These are phyloP conservation scores for Cryptus armator DNA, from an alignment of 2,888 invertebrate genomes.

Conservation along the genomic window DNA sequence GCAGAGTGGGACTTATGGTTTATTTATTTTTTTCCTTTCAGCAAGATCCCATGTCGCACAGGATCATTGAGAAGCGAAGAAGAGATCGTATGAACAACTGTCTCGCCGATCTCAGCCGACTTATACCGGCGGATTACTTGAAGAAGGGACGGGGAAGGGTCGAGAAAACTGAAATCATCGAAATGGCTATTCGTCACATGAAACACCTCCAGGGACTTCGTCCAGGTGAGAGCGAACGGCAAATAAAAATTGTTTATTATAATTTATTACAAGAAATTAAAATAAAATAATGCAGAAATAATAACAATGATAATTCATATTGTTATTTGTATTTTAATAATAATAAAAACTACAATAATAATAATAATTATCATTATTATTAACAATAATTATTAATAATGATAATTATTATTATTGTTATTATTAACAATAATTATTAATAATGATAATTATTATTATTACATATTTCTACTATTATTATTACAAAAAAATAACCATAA, in stretches of 20 bases:
- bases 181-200: conserved; percentile 98
- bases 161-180: conserved; percentile 99
- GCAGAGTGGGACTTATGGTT: conserved; percentile 5
- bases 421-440: no score
- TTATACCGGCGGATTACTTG: conserved; percentile 96
- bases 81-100: conserved; percentile 99
- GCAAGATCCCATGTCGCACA: conserved; percentile 99
- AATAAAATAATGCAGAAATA: not conserved
- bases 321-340: no score
- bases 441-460: no score
- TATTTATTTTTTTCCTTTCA: conserved; percentile 81
- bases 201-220: conserved; percentile 93
- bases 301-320: no score
- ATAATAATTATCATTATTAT: no score
- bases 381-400: no score
- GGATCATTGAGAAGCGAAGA: conserved; percentile 97
- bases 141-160: conserved; percentile 98
- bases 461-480: no score
- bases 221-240: conserved; percentile 74
- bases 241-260: no score
- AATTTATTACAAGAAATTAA: not conserved
- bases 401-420: no score
- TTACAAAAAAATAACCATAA: no score
- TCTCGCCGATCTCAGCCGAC: conserved; percentile 95
- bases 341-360: no score